A percentile compares a stretch with the other conserved stretches of the same genome.
Evolutionary conservation across 2,113 vertebrate genomes (phyloP).

Genomic region (Hemiscyllium ocellatum): DNA sequence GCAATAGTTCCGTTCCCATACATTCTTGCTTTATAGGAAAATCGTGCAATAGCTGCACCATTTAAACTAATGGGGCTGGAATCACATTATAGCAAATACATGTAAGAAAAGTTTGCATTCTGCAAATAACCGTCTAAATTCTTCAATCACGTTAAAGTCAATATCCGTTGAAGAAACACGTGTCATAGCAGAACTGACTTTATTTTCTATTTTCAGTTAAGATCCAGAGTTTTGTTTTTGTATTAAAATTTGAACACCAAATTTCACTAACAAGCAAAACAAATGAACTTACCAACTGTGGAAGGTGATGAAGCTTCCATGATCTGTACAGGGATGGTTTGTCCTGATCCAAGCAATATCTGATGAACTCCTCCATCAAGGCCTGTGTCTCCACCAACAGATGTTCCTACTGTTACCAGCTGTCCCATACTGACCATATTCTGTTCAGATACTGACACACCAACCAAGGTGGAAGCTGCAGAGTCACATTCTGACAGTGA

Average conservation of each 20-base stretch:
- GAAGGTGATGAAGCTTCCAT: conserved; percentile 49
- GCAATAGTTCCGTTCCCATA: too few relatives aligned
- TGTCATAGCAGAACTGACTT: too few relatives aligned
- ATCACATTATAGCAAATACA: too few relatives aligned
- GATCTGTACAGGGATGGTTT: conserved; percentile 57
- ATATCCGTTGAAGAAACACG: too few relatives aligned
- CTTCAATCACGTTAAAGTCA: too few relatives aligned
- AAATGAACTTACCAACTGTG: not conserved
- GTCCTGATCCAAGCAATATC: conserved; percentile 60
- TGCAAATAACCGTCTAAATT: too few relatives aligned
- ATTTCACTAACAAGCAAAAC: conserved; percentile 9
- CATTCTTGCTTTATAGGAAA: too few relatives aligned
- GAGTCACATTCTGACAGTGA: conserved; percentile 45
- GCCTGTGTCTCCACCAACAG: conserved; percentile 46
- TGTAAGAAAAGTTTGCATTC: too few relatives aligned
- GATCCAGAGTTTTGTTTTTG: not conserved
- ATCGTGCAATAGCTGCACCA: too few relatives aligned
- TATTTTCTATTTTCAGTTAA: not conserved
- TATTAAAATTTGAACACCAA: not conserved
- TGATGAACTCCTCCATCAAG: conserved; percentile 52
- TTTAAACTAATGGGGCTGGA: too few relatives aligned
- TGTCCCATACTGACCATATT: conserved; percentile 53
- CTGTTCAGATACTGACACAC: conserved; percentile 46
- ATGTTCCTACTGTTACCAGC: conserved; percentile 50
- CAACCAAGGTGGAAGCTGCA: conserved; percentile 43